Base-by-base conservation (phyloP, 1,140 invertebrate species). In the Holotrichia oblita region DNA sequence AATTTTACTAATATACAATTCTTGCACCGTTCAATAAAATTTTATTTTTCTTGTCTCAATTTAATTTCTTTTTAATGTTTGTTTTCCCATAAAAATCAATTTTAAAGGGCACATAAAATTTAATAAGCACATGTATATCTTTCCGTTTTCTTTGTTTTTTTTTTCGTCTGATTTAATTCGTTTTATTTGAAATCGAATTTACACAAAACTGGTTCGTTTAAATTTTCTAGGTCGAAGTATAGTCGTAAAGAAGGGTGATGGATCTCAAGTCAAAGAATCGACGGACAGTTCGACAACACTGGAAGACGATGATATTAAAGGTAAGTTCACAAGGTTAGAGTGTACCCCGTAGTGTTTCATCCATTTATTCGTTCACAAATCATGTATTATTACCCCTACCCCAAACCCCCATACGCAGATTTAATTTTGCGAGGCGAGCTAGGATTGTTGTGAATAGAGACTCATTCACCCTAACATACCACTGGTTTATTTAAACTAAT, bases 251-350 rank as follows among this genome's bases (percentile, higher is more conserved):
- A 98, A 98, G 87, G 94, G 95, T 69, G 96, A 97, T 84, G 96
- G 96, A 80, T 97, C 95, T 79, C 96, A 97, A 89, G 96, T 98
- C 17, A 98, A 98, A 87, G 96, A 98, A 88, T 97, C 96, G 24
- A 97, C 96, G 41, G 96, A 98, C 87, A 95, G 93, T 86, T 97
- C 94, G 85, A 97, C 95, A 85, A 98, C 96, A 80, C 93, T 96
- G 77, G 91, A 97, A 88, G 96, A 98, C 87, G 96, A 98, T 86
- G 96, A 97, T 86, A 91, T 92, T 82, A 95, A 95, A 93, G 94
- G 94, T 95, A 92, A 91, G 89, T 85, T 69, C 14, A 69, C 20
- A 27, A 69, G 61, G 61, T 69, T 69, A 27, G 61, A 8, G 61
- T 69, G 24, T 55, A 34, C 61, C 61, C 27, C 24, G 61, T 34